Conservation (phyloP, 2,797 vertebrate genomes). For the Meriones psammophilus region DNA sequence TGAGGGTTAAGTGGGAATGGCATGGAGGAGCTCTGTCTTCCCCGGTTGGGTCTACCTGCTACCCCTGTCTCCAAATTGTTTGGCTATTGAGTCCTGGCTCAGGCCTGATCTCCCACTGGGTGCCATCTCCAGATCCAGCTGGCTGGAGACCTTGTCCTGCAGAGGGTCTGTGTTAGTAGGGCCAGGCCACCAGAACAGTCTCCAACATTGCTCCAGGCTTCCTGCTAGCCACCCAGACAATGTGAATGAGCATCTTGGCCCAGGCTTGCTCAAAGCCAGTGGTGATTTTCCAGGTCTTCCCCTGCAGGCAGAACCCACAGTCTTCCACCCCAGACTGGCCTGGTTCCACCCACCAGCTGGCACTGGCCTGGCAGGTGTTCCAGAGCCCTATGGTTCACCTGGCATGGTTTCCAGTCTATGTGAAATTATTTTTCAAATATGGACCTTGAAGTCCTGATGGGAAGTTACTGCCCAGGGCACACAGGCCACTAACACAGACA, state of each 20-base stretch:
- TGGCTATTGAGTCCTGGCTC: not conserved
- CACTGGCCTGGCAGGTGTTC: not conserved
- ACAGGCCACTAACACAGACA: not conserved
- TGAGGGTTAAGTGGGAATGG: not conserved
- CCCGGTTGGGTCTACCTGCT: not conserved
- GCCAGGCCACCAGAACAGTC: not conserved
- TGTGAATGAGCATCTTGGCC: not conserved
- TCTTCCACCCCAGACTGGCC: not conserved
- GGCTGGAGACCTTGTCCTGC: not conserved
- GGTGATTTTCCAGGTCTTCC: not conserved
- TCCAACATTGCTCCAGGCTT: not conserved
- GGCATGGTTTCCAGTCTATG: not conserved
- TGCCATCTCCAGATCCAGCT: not conserved
- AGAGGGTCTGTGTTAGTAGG: not conserved
- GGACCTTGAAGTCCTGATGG: not conserved
- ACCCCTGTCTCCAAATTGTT: not conserved
- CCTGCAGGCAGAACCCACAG: rapidly evolving
- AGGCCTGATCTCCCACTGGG: not conserved
- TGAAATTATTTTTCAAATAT: not conserved
- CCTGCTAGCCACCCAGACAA: not conserved
- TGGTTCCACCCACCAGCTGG: not conserved
- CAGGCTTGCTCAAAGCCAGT: not conserved
- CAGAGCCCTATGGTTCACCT: not conserved
- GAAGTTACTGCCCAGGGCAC: not conserved
- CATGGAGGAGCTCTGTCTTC: not conserved